A percentile compares a stretch with the other conserved stretches of the same genome.
phyloP scores from a whole-genome alignment of 2,113 vertebrate species.

The Vanacampus margaritifer region DNA sequence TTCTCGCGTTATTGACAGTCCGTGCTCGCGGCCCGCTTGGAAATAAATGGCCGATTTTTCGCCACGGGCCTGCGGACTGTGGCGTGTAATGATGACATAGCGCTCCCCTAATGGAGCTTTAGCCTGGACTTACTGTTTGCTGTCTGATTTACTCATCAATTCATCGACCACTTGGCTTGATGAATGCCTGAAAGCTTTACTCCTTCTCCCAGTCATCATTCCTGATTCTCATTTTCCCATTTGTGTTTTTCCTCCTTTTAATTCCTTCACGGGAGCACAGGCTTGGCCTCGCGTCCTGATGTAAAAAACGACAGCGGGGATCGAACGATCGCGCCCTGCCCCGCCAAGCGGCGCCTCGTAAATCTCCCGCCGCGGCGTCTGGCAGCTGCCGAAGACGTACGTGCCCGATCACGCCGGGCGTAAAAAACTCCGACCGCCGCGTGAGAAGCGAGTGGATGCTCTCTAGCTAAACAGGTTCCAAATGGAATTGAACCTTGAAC shows the following conservation, averaged over 20 bases:
- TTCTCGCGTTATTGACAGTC: slow-evolving; percentile 45
- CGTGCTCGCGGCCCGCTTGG: slow-evolving; percentile 35
- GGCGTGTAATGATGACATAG: slow-evolving; percentile 68
- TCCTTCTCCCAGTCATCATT: slow-evolving; percentile 27
- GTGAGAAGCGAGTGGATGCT: slow-evolving; percentile 16
- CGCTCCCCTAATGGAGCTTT: slow-evolving; percentile 67
- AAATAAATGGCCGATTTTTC: slow-evolving; percentile 49
- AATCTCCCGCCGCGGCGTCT: slow-evolving; percentile 39
- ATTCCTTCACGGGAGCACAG: slow-evolving; percentile 36
- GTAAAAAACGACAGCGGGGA: slow-evolving; percentile 38
- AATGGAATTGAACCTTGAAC: slow-evolving; percentile 64
- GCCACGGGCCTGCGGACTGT: slow-evolving; percentile 44
- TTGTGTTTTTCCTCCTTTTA: slow-evolving; percentile 30
- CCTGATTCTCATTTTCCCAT: slow-evolving; percentile 1
- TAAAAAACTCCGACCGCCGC: slow-evolving; percentile 23
- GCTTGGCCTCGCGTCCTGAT: slow-evolving; percentile 45
- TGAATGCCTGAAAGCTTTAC: slow-evolving; percentile 44
- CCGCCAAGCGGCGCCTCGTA: slow-evolving; percentile 42
- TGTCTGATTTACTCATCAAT: slow-evolving; percentile 66
- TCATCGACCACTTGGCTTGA: slow-evolving; percentile 58
- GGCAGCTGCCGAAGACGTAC: slow-evolving; percentile 46
- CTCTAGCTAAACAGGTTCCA: slow-evolving; percentile 39
- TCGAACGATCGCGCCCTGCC: slow-evolving; percentile 45
- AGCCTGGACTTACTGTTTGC: slow-evolving; percentile 65
- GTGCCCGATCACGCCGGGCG: slow-evolving; percentile 7